Evolutionary conservation across 2,888 invertebrate species (phyloP).

Genomic region (Xestobium rufovillosum): DNA sequence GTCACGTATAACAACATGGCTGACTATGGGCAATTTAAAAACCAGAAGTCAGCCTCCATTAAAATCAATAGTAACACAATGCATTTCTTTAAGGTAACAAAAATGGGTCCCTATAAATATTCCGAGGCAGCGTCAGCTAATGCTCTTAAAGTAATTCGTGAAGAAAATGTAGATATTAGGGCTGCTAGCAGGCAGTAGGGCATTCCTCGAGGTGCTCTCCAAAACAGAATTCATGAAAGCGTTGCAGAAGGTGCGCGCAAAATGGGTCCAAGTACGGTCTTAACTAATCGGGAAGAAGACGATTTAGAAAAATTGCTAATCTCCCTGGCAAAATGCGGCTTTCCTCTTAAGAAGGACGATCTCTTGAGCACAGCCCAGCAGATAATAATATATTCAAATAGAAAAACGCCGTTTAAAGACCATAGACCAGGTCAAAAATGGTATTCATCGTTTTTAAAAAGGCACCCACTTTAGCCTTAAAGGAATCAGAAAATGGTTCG

Average conservation of each 20-base stretch:
- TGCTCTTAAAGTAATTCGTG: too few species aligned
- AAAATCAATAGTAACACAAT: too few species aligned
- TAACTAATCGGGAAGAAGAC: background rate
- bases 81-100: too few species aligned
- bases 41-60: too few species aligned
- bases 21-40: too few species aligned
- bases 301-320: background rate
- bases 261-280: background rate
- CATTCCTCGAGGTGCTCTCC: background rate
- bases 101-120: too few species aligned
- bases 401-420: conserved; percentile 1
- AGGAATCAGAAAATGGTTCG: too few species aligned
- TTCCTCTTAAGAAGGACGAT: conserved; percentile 2
- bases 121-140: too few species aligned
- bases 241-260: background rate
- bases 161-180: too few species aligned
- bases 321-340: background rate
- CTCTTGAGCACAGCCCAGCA: background rate
- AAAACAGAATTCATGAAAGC: background rate
- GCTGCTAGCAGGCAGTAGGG: too few species aligned
- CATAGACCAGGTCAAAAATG: conserved; percentile 3
- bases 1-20: too few species aligned
- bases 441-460: conserved; percentile 2
- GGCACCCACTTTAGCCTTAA: too few species aligned
- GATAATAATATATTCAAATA: background rate